phyloP scores from a whole-genome alignment of 2,113 vertebrate genomes.

The Rhea americana region DNA sequence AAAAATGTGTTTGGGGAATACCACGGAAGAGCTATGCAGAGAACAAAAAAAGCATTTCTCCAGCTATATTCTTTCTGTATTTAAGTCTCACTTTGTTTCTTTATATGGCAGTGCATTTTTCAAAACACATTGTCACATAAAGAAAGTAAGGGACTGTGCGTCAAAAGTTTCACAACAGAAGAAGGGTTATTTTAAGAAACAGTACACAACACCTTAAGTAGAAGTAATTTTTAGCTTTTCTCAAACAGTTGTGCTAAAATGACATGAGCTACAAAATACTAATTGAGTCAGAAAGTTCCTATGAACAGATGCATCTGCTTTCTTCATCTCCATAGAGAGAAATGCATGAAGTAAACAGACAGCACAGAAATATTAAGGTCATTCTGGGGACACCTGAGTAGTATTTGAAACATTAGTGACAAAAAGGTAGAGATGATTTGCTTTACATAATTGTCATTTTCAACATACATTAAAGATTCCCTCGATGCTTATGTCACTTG shows the following conservation, averaged over 20 bases:
- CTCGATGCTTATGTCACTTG: background rate
- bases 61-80: background rate
- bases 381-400: background rate
- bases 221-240: background rate
- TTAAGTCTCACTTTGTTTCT: background rate
- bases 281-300: background rate
- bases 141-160: fast-evolving
- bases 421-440: background rate
- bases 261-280: background rate
- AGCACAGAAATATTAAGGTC: background rate
- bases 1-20: background rate
- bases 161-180: background rate
- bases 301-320: background rate
- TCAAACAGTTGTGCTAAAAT: background rate
- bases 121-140: background rate
- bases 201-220: background rate
- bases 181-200: background rate
- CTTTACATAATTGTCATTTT: background rate
- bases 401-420: background rate
- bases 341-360: background rate
- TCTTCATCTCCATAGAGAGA: background rate
- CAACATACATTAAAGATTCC: background rate
- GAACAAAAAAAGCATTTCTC: background rate
- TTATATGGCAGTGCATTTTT: background rate
- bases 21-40: background rate